phyloP scores from a whole-genome alignment of 23 tunicate species.

The Phallusia fumigata region DNA sequence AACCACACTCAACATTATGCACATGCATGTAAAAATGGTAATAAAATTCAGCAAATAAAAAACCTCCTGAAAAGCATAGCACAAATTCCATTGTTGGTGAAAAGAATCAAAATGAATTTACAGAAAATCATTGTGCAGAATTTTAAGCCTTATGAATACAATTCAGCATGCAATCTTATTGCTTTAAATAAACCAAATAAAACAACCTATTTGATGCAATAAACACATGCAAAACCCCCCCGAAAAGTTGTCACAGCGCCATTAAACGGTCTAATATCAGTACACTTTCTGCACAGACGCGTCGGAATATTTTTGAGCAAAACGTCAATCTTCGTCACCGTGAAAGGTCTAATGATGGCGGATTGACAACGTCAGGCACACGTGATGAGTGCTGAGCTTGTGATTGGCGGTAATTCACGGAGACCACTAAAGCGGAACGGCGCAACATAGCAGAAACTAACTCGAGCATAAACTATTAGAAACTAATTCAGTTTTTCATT shows the following conservation, averaged over 20 bases:
- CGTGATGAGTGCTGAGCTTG: conserved; percentile 46
- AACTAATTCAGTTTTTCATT: not conserved
- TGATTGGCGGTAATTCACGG: conserved; percentile 62
- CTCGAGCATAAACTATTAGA: not conserved
- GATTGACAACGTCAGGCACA: conserved; percentile 95
- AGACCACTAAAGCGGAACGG: conserved; percentile 4
- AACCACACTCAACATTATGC: too few species aligned
- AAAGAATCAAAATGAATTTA: too few species aligned
- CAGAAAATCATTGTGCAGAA: too few species aligned
- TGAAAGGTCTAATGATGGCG: conserved; percentile 75
- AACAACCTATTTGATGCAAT: too few species aligned
- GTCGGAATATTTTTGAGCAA: not conserved
- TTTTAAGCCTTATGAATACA: too few species aligned
- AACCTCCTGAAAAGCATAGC: too few species aligned
- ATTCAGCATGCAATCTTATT: too few species aligned
- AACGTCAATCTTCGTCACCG: conserved; percentile 91
- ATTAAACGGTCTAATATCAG: not conserved
- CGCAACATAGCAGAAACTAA: not conserved
- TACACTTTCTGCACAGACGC: not conserved
- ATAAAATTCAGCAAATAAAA: too few species aligned
- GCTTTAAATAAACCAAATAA: too few species aligned
- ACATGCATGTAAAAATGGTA: too few species aligned
- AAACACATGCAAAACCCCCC: not conserved
- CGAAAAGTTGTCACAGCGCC: not conserved
- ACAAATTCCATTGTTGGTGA: too few species aligned